Conservation (phyloP, 2,888 invertebrate species). For the Drosophila parthenogenetica region DNA sequence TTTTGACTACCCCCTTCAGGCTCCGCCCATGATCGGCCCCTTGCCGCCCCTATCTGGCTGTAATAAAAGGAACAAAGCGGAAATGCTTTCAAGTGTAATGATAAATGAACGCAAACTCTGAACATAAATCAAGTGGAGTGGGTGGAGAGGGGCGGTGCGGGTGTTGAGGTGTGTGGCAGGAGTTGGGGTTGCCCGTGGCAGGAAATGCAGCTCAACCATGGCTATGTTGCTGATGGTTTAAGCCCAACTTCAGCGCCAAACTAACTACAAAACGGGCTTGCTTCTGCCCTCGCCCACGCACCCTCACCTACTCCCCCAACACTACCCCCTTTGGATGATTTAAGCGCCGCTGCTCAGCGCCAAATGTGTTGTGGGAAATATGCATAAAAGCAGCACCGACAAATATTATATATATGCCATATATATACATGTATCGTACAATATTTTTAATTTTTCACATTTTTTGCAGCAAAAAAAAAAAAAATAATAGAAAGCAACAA, state of each 20-base stretch:
- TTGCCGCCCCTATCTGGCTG: slow-evolving; percentile 5
- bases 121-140: slow-evolving; percentile 67
- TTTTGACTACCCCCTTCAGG: slow-evolving; percentile 15
- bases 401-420: slow-evolving; percentile 17
- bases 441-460: slow-evolving; percentile 79
- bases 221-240: slow-evolving; percentile 68
- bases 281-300: slow-evolving; percentile 29
- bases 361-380: slow-evolving; percentile 79
- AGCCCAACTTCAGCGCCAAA: slow-evolving; percentile 73
- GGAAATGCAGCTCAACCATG: slow-evolving; percentile 49
- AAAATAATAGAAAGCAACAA: slow-evolving; percentile 13
- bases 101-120: slow-evolving; percentile 79
- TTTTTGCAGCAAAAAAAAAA: slow-evolving; percentile 54
- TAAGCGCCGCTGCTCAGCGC: slow-evolving; percentile 72
- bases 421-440: slow-evolving; percentile 44
- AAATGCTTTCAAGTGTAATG: slow-evolving; percentile 80
- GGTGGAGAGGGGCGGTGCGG: slow-evolving; percentile 13
- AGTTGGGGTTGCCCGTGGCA: background rate
- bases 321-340: slow-evolving; percentile 56
- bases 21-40: background rate
- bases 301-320: background rate
- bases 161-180: slow-evolving; percentile 1
- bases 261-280: slow-evolving; percentile 65
- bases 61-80: slow-evolving; percentile 70
- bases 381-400: slow-evolving; percentile 73